Evolutionary conservation across 2,113 vertebrate genomes (phyloP).

Genomic region (Xenus cinereus): DNA sequence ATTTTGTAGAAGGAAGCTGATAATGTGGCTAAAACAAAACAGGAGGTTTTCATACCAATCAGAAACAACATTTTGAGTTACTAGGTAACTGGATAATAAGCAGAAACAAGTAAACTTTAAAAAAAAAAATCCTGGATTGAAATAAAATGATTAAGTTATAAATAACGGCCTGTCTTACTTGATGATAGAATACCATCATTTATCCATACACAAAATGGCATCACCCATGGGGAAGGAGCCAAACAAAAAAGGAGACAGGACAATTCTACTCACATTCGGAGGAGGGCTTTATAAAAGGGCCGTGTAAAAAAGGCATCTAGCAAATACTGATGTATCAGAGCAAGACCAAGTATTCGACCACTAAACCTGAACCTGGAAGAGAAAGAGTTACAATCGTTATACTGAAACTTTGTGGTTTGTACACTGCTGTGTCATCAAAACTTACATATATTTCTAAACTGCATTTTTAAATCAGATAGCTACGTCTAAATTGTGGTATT

Average conservation of each 20-base stretch:
- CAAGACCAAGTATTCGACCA: slow-evolving; percentile 94
- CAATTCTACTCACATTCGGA: slow-evolving; percentile 88
- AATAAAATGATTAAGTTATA: neutral
- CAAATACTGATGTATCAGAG: slow-evolving; percentile 97
- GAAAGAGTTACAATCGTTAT: neutral
- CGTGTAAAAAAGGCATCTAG: slow-evolving; percentile 98
- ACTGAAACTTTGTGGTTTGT: neutral
- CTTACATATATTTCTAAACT: neutral
- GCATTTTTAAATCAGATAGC: slow-evolving; percentile 22
- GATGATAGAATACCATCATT: neutral
- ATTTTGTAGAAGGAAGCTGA: slow-evolving; percentile 1
- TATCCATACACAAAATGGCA: neutral
- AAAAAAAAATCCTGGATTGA: neutral
- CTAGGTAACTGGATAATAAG: neutral
- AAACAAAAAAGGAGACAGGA: neutral
- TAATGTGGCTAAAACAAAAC: neutral
- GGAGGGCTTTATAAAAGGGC: slow-evolving; percentile 98
- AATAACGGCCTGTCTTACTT: neutral
- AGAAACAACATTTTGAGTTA: neutral
- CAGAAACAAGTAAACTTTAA: neutral
- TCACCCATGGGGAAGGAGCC: neutral
- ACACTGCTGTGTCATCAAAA: slow-evolving; percentile 6
- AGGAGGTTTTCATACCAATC: neutral
- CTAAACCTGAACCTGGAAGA: slow-evolving; percentile 94
- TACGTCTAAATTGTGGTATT: neutral